phyloP scores from a whole-genome alignment of 2,888 invertebrate species.

The Drosophila falleni region DNA sequence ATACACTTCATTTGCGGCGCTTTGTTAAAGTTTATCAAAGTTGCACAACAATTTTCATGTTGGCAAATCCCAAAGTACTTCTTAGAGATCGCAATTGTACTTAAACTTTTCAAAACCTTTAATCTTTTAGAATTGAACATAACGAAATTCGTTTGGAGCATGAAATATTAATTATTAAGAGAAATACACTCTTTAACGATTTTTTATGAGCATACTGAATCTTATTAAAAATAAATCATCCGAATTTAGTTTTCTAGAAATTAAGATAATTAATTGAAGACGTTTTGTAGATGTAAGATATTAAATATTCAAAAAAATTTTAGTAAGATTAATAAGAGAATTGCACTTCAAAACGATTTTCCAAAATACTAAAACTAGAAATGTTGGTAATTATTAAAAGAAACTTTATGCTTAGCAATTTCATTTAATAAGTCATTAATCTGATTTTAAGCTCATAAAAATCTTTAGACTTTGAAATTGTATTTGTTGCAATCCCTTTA shows the following conservation, averaged over 20 bases:
- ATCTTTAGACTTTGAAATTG: neutral
- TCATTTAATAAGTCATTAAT: neutral
- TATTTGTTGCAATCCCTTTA: neutral
- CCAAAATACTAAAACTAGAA: no score
- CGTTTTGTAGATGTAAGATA: no score
- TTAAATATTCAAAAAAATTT: no score
- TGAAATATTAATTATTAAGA: neutral
- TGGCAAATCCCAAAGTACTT: conserved; percentile 6
- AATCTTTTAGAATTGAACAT: neutral
- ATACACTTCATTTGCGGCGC: conserved; percentile 30
- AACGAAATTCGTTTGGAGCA: neutral
- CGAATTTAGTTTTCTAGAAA: no score
- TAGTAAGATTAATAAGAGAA: no score
- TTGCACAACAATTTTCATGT: conserved; percentile 2
- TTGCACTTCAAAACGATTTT: no score
- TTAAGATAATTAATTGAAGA: no score
- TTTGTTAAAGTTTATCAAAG: conserved; percentile 23
- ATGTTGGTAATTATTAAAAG: no score
- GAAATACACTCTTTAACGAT: no score
- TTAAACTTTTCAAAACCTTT: neutral
- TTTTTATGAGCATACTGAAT: no score
- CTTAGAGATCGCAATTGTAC: neutral
- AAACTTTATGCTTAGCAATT: neutral
- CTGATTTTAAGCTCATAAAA: no score
- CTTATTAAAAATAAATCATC: no score